Conservation (phyloP, 2,888 invertebrate genomes). For the Acrocyrtus sp. region DNA sequence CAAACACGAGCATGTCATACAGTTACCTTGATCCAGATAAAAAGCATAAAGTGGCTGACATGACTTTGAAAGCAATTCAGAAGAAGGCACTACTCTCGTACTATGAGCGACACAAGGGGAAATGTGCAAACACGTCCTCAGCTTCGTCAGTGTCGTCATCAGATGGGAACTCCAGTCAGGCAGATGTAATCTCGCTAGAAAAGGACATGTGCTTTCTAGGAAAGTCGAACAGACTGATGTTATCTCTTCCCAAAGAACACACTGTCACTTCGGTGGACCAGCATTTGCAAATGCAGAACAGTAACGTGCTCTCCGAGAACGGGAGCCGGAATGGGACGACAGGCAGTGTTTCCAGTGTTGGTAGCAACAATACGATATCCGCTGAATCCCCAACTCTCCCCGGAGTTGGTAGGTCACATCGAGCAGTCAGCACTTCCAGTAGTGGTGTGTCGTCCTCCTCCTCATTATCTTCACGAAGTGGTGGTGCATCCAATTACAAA, state of each 20-base stretch:
- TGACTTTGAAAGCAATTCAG: conserved; percentile 82
- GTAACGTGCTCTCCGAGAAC: conserved; percentile 11
- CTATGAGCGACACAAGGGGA: conserved; percentile 75
- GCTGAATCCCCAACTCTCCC: conserved; percentile 33
- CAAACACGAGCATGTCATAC: conserved; percentile 69
- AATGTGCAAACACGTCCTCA: conserved; percentile 49
- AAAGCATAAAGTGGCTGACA: conserved; percentile 75
- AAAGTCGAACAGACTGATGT: conserved; percentile 54
- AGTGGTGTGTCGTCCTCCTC: conserved; percentile 41
- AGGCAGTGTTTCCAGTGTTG: conserved; percentile 11
- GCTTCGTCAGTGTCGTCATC: conserved; percentile 39
- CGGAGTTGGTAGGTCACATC: conserved; percentile 17
- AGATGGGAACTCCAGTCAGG: conserved; percentile 33
- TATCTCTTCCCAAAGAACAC: conserved; percentile 59
- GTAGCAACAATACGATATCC: background rate
- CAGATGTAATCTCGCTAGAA: conserved; percentile 41
- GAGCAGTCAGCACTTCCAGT: conserved; percentile 38
- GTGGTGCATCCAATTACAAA: conserved; percentile 41
- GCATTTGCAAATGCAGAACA: background rate
- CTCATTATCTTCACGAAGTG: conserved; percentile 23
- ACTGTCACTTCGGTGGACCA: conserved; percentile 22
- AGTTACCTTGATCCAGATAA: conserved; percentile 80
- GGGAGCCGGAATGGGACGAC: background rate
- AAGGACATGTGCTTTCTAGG: conserved; percentile 57
- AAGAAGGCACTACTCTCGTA: conserved; percentile 84